A percentile compares a stretch with the other conserved stretches of the same genome.
phyloP scores from a whole-genome alignment of 2,888 invertebrate genomes.

The Pseudococcus jackbeardsleyi region DNA sequence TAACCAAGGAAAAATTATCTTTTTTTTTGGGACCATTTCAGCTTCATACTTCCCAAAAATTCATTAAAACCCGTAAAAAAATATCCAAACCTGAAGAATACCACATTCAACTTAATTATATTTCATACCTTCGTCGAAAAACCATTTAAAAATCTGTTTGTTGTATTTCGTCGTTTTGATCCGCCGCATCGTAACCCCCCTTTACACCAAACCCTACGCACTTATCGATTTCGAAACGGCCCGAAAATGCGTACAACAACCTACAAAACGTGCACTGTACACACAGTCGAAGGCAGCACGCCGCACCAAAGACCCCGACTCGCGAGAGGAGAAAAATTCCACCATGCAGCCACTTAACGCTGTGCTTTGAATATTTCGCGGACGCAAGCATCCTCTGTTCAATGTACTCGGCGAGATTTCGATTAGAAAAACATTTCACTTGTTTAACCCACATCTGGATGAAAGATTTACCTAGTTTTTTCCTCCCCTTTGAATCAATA shows the following conservation, averaged over 20 bases:
- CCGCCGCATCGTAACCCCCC: conserved; percentile 20
- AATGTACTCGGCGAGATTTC: neutral
- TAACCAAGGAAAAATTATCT: neutral
- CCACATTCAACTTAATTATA: conserved; percentile 26
- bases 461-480: neutral
- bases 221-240: conserved; percentile 51
- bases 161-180: conserved; percentile 26
- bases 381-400: neutral
- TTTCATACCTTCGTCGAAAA: neutral
- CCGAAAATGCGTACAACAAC: conserved; percentile 55
- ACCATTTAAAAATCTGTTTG: conserved; percentile 53
- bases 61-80: neutral
- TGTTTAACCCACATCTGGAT: neutral
- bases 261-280: neutral
- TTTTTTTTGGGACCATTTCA: neutral
- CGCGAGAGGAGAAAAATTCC: conserved; percentile 9
- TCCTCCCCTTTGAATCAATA: neutral
- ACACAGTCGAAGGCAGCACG: neutral
- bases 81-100: neutral
- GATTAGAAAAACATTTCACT: conserved; percentile 21
- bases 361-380: conserved; percentile 41
- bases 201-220: conserved; percentile 26
- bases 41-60: neutral
- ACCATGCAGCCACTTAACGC: neutral
- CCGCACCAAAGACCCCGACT: neutral